Conservation (phyloP, 2,797 vertebrate species). For the Chanos chanos region DNA sequence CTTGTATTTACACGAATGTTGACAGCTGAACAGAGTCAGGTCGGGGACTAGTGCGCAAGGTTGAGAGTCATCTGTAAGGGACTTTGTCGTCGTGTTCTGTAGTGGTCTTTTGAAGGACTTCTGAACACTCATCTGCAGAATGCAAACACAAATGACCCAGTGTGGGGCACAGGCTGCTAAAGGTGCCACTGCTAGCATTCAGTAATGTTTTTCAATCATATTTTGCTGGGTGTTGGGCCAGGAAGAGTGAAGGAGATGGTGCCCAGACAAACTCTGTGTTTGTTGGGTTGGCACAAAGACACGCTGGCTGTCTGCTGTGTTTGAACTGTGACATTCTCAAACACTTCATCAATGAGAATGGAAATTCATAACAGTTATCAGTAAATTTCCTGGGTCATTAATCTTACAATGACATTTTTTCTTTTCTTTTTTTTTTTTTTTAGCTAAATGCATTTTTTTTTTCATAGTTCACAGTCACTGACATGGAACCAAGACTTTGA, state of each 20-base stretch:
- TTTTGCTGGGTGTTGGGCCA: conserved; percentile 19
- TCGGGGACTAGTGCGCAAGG: conserved; percentile 54
- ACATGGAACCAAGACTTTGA: too few species aligned
- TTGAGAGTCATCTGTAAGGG: conserved; percentile 45
- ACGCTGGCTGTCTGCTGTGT: too few species aligned
- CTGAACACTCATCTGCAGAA: conserved; percentile 56
- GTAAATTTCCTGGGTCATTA: too few species aligned
- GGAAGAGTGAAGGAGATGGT: not conserved
- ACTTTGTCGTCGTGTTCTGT: conserved; percentile 31
- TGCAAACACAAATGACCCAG: conserved; percentile 57
- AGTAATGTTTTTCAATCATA: conserved; percentile 35
- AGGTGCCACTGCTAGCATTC: conserved; percentile 17
- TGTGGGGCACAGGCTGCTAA: conserved; percentile 40
- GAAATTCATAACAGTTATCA: too few species aligned
- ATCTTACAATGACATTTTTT: too few species aligned
- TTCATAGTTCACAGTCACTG: too few species aligned
- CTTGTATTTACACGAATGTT: conserved; percentile 36
- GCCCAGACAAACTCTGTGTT: too few species aligned
- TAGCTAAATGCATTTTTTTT: too few species aligned
- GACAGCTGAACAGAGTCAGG: conserved; percentile 39
- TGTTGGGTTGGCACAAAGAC: too few species aligned
- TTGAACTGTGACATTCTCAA: too few species aligned
- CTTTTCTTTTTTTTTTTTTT: too few species aligned
- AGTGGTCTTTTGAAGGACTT: conserved; percentile 50
- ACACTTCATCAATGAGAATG: too few species aligned